Conservation (phyloP, 2,113 vertebrate genomes). For the Cichladusa arquata region DNA sequence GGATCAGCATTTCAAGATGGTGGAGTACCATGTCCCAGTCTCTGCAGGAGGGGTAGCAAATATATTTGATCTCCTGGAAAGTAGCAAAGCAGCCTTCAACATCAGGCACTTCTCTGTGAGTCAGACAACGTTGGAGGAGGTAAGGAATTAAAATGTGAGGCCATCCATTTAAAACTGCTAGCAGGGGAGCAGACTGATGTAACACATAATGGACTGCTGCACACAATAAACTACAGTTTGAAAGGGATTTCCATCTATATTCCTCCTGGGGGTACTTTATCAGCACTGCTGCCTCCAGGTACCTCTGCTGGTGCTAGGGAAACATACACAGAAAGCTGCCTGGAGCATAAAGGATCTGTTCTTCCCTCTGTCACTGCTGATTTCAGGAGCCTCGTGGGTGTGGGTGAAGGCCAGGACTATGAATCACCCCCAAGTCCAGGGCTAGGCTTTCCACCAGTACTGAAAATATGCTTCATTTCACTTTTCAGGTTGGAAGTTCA, state of each 20-base stretch:
- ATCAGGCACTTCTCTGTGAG: constrained; percentile 96
- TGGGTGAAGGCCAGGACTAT: background rate
- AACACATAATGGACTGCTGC: constrained; percentile 14
- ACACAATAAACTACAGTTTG: background rate
- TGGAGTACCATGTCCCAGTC: constrained; percentile 88
- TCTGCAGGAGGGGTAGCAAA: constrained; percentile 91
- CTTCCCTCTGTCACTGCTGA: background rate
- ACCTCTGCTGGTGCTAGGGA: background rate
- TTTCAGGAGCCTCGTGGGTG: background rate
- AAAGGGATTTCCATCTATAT: constrained; percentile 42
- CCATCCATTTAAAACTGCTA: constrained; percentile 19
- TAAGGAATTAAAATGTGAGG: constrained; percentile 68
- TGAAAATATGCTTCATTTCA: background rate
- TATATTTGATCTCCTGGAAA: constrained; percentile 91
- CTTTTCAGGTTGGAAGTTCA: background rate
- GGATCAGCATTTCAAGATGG: constrained; percentile 90
- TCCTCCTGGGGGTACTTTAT: constrained; percentile 31
- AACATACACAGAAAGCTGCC: background rate
- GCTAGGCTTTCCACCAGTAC: background rate
- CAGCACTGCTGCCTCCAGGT: background rate
- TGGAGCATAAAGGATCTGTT: background rate
- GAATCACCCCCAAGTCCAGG: background rate
- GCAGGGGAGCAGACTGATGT: constrained; percentile 9
- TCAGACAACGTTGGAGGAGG: constrained; percentile 96
- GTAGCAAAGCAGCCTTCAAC: constrained; percentile 84